phyloP scores from a whole-genome alignment of 37 sponge, comb jelly and placozoan genomes.

The Haliclona indistincta region DNA sequence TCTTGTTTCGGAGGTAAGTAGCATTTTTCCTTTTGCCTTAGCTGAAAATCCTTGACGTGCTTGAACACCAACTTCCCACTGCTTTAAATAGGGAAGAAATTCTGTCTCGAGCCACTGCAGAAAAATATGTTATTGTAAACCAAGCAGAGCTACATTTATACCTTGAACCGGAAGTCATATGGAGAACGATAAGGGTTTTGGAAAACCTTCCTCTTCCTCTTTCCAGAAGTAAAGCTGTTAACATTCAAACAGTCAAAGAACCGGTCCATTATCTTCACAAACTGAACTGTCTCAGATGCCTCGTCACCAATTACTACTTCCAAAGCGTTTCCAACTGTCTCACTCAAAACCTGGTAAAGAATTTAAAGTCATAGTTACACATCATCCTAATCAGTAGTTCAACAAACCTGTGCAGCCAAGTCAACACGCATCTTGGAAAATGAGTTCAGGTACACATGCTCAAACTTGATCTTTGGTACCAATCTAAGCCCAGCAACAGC shows the following conservation, averaged over 20 bases:
- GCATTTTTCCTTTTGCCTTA: neutral
- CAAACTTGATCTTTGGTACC: neutral
- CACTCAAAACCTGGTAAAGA: neutral
- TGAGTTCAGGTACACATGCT: neutral
- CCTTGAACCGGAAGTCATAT: neutral
- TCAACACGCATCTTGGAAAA: no score
- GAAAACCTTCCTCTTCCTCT: neutral
- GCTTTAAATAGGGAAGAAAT: neutral
- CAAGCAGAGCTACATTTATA: no score
- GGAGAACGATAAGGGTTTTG: neutral
- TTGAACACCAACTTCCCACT: neutral
- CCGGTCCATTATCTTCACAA: no score
- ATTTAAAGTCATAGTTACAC: neutral
- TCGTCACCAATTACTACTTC: neutral
- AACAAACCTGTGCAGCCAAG: neutral
- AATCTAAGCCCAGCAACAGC: neutral
- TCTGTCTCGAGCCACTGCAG: neutral
- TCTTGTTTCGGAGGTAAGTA: no score
- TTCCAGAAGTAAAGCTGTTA: neutral
- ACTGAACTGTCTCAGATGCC: neutral
- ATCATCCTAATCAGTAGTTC: neutral
- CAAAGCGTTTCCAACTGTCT: neutral
- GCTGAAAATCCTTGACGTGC: no score
- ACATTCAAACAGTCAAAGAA: conserved; percentile 4
- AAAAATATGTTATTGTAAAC: no score